Base-by-base conservation (phyloP, 1,140 invertebrate species). In the Drosophila nebulosa region DNA sequence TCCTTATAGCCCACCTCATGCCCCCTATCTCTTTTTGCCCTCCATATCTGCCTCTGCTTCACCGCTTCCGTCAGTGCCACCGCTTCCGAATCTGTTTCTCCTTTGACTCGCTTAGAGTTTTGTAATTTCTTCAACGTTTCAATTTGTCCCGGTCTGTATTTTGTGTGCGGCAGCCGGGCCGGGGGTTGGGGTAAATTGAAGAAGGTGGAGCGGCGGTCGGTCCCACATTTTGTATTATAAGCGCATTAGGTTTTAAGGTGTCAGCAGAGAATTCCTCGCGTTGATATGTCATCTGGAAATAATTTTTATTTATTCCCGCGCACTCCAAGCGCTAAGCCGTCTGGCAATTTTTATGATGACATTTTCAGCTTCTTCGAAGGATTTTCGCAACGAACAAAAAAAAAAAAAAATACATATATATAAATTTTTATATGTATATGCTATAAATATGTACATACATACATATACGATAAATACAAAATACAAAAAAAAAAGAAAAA, bases 241-340 rank as follows among this genome's bases (percentile, higher is more conserved):
- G 84, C 83, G 83, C 83, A 88, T 88, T 89, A 75, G 84, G 83
- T 89, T 88, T 88, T 88, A 89, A 88, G 83, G 83, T 88, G 83
- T 89, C 83, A 88, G 84, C 79, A 69, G 72, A 69, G 66, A 52
- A 50, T 60, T 76, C 81, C 63, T 70, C 83, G 83, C 83, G 83
- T 72, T 86, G 83, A 86, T 88, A 86, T 86, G 83, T 86, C 84
- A 81, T 81, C 78, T 88, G 83, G 83, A 86, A 88, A 80, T 86
- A 86, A 86, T 86, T 86, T 86, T 86, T 86, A 86, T 86, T 86
- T 86, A 88, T 86, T 86, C 69, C 57, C 57, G 9, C 57, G 57
- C 35, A 36, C 12, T 59, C 64, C 39, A 51, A 46, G 53, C 83
- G 81, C 81, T 86, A 86, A 88, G 81, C 85, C 81, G 81, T 86